A percentile compares a stretch with the other conserved stretches of the same genome.
Conservation (phyloP, 2,888 invertebrate species). For the Keiferia lycopersicella region DNA sequence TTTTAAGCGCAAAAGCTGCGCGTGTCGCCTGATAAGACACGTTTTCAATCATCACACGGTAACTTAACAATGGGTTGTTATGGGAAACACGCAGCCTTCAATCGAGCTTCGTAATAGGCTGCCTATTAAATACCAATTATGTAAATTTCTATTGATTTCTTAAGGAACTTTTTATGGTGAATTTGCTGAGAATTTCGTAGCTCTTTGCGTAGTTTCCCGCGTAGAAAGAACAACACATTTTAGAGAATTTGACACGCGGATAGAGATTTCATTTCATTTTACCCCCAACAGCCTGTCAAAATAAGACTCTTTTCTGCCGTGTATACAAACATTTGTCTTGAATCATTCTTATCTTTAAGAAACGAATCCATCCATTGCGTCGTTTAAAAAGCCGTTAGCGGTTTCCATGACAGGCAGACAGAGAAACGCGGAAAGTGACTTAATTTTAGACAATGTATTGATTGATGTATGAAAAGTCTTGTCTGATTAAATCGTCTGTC, state of each 20-base stretch:
- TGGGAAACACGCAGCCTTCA: constrained; percentile 43
- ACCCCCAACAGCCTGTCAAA: too few relatives aligned
- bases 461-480: too few relatives aligned
- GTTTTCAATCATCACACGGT: constrained; percentile 73
- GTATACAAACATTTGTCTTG: too few relatives aligned
- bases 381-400: too few relatives aligned
- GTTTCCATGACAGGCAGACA: background rate
- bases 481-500: too few relatives aligned
- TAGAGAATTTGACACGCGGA: too few relatives aligned
- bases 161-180: background rate
- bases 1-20: constrained; percentile 47
- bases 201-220: background rate
- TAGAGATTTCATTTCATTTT: too few relatives aligned
- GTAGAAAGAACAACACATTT: too few relatives aligned
- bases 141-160: constrained; percentile 12
- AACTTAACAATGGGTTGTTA: constrained; percentile 55
- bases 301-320: too few relatives aligned
- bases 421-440: background rate
- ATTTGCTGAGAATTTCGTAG: background rate
- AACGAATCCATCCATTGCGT: too few relatives aligned
- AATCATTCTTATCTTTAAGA: too few relatives aligned
- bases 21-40: constrained; percentile 73
- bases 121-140: constrained; percentile 22
- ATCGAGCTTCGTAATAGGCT: constrained; percentile 19
- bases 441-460: too few relatives aligned